phyloP scores from a whole-genome alignment of 2,797 vertebrate genomes.

The Nyctalus aviator region DNA sequence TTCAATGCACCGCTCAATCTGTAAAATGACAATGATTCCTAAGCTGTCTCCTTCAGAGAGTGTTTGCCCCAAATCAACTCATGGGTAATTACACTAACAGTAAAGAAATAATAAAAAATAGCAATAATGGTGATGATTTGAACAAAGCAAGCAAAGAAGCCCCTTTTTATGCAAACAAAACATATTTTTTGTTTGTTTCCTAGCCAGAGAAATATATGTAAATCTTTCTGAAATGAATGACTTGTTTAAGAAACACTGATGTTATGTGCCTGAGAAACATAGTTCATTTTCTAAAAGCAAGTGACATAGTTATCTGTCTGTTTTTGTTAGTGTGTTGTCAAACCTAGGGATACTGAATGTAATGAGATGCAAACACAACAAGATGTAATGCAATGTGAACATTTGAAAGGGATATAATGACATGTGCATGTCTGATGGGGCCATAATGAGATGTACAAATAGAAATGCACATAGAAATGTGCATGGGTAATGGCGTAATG shows the following conservation, averaged over 20 bases:
- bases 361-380: conserved; percentile 56
- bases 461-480: neutral
- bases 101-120: conserved; percentile 51
- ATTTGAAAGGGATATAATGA: conserved; percentile 59
- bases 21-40: neutral
- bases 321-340: conserved; percentile 70
- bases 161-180: neutral
- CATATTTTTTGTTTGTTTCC: conserved; percentile 36
- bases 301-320: conserved; percentile 46
- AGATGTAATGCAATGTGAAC: neutral
- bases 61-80: neutral
- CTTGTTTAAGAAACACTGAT: conserved; percentile 58
- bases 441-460: conserved; percentile 54
- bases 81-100: neutral
- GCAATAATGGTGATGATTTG: conserved; percentile 21
- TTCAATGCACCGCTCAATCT: neutral
- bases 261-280: conserved; percentile 20
- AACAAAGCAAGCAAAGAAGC: conserved; percentile 28
- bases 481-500: conserved; percentile 25
- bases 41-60: neutral
- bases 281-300: conserved; percentile 73
- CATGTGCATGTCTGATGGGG: conserved; percentile 47
- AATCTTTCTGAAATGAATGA: conserved; percentile 59
- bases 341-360: neutral
- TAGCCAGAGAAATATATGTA: conserved; percentile 46